Evolutionary conservation across 2,797 vertebrate genomes (phyloP), one percentile per base, ranked within the genome.

Genomic region (Cirrhinus mrigala): DNA sequence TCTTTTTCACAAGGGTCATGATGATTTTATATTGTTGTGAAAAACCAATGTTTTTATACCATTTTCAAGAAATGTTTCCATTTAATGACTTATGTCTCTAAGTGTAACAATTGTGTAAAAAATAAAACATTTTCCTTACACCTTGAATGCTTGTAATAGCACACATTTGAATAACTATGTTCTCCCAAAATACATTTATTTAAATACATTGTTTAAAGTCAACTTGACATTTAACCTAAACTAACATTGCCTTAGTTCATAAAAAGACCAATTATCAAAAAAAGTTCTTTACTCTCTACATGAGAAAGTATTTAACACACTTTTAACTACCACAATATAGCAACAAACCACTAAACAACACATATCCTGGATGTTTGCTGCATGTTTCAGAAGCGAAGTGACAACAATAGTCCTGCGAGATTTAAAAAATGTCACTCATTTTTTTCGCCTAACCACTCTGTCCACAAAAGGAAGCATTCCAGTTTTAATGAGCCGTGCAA

Each of bases 401-500:
- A 50, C 37, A 70, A 15, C 11, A 68, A 20, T 14, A 44, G 11
- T 66, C 81, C 33, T 12, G 6, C 2, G 52, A 79, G 69, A 24
- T 16, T 37, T 75, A 15, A 40, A 79, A 85, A 69, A 60, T 75
- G 44, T 0, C 24, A 20, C 66, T 79, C 64, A 87, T 75, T 68
- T 48, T 9, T 15, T 85, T 37, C 27, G 20, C 29, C 24, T 88
- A 82, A 64, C 66, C 60, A 8, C 50, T 73, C 48, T n/a, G 58
- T 85, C 22, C 6, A 18, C 50, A 48, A 50, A 73, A 16, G 14
- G 9, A 79, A 22, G 4, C 83, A 33, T 78, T 79, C 52, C 52
- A 71, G 56, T 70, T 44, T 52, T 56, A 9, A n/a, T 27, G 62
- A 27, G 24, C 68, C 52, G 27, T 76, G 64, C 69, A 80, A 86